Base-by-base conservation (phyloP, 2,113 vertebrate genomes). In the Sylvia atricapilla region DNA sequence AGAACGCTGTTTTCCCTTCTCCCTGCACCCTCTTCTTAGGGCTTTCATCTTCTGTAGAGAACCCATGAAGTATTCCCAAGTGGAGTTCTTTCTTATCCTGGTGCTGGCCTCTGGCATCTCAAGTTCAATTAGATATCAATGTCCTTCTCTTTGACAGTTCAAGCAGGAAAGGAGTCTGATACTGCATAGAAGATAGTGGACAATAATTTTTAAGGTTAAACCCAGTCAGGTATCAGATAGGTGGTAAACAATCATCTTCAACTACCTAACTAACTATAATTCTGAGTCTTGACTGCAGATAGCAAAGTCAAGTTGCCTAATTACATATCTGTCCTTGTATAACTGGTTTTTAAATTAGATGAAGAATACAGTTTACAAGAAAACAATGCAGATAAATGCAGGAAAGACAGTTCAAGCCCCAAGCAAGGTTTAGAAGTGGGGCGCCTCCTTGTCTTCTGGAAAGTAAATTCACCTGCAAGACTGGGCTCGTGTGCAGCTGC, bases 351-450 rank as follows among this genome's bases (percentile, higher is more conserved):
- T 60, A 49, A 79, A 73, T 76, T 66, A 62, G 50, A 76, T 76
- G 33, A 72, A 56, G 56, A 84, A 53, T 74, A 59, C 27, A 62
- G n/a, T 74, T 90, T 84, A n/a, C 62, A 82, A 72, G 52, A 87
- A 91, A 85, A 72, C 74, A 64, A 46, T 75, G 56, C 52, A 89
- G 77, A 87, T 69, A 89, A 84, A 73, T 75, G 21, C 46, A 85
- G 37, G 47, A 84, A 64, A 85, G 58, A 69, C 52, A 82, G 59
- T 79, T 82, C 35, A 64, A 82, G 85, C 78, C 87, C 53, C 67
- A 82, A 88, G 87, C 85, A 73, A 88, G 37, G 49, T 94, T 85
- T 88, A 49, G 62, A 88, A 93, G 56, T 66, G 70, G 41, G 62
- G 14, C 5, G 11, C 19, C 58, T 76, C 24, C 10, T 84, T 95